Base-by-base conservation (phyloP, 1,140 invertebrate species). In the Bradynema listronoti region DNA sequence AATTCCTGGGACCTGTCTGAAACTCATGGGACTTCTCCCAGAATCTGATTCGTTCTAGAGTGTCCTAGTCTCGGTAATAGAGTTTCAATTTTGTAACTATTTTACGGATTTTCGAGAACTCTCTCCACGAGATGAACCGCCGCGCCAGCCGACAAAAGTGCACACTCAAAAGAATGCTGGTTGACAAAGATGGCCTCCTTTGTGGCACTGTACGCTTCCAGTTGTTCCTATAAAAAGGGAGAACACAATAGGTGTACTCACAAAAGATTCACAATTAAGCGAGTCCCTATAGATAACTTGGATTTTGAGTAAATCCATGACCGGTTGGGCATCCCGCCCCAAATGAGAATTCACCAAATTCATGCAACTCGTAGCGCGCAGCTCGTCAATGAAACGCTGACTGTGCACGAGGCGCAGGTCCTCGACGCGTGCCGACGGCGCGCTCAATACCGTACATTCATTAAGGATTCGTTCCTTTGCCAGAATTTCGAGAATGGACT, bases 181-280 rank as follows among this genome's bases (percentile, higher is more conserved):
- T 75, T 78, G 19, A 75, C 24, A 52, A 69, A 75, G 49, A 75
- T 66, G 49, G 72, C 75, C 42, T 75, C 72, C n/a, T 58, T 52
- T 27, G 34, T 16, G n/a, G 41, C 39, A n/a, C 51, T 54, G 22
- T 62, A 77, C 3, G 39, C 29, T 67, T 75, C 74, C 36, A 72
- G 42, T 45, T 60, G 59, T 27, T 68, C 58, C 71, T 78, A 29
- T 45, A 71, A 43, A 45, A 49, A 7, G 14, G 24, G n/a, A 49
- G n/a, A 25, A 53, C 16, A 53, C 2, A 19, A 49, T 19, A n/a
- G 1, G 1, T 16, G n/a, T 24, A 19, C 4, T n/a, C n/a, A 25
- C n/a, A 4, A 49, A 4, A 16, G 4, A n/a, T n/a, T 24, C 2
- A 25, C n/a, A 49, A n/a, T 4, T 49, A n/a, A n/a, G n/a, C n/a